Conservation (phyloP, 2,797 vertebrate species). For the Acanthopagrus latus region DNA sequence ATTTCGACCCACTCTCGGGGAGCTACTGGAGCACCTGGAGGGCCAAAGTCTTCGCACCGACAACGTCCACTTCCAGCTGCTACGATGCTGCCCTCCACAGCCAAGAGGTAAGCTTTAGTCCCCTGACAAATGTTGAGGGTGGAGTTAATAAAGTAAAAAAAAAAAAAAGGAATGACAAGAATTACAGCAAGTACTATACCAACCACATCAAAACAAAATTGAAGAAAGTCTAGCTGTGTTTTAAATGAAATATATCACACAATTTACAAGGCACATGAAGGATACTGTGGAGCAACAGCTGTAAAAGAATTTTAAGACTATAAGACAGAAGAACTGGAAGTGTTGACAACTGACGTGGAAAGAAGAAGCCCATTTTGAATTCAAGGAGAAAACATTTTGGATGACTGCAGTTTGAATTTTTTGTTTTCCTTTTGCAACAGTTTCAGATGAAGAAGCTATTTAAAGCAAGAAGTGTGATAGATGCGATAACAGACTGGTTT, state of each 20-base stretch:
- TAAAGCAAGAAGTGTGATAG: not conserved
- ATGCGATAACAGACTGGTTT: not conserved
- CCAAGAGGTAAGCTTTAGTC: slow-evolving; percentile 88
- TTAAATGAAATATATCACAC: no score
- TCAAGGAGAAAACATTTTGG: not conserved
- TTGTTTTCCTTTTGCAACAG: not conserved
- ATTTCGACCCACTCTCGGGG: slow-evolving; percentile 85
- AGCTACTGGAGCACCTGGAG: slow-evolving; percentile 93
- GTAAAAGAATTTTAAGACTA: not conserved
- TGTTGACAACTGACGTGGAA: not conserved
- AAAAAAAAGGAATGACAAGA: not conserved
- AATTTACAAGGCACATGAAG: no score
- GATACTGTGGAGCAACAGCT: not conserved
- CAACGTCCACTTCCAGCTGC: slow-evolving; percentile 93
- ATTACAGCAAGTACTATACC: not conserved
- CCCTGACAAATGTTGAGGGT: not conserved
- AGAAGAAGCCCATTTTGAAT: not conserved
- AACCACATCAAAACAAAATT: not conserved
- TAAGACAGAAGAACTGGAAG: not conserved
- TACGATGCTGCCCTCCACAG: slow-evolving; percentile 95
- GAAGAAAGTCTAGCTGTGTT: not conserved
- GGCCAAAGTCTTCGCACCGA: slow-evolving; percentile 94
- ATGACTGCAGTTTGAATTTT: not conserved
- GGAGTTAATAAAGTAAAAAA: no score
- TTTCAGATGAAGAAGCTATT: not conserved